Evolutionary conservation across 2,888 invertebrate genomes (phyloP).

Genomic region (Ennomos quercinarius): DNA sequence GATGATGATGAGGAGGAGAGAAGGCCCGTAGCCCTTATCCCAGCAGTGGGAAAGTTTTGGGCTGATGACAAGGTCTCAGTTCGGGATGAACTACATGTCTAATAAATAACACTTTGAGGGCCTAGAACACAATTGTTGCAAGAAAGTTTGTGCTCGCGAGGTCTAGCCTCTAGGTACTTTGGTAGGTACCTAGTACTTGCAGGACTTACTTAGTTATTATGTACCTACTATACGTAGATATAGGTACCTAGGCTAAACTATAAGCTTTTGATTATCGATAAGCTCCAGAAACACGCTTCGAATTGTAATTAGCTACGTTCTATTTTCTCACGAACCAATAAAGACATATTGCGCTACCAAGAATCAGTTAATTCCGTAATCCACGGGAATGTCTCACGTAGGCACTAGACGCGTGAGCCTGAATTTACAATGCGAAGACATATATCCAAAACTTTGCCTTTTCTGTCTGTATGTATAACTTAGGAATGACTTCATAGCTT

Average conservation of each 20-base stretch:
- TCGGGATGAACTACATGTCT: too few relatives aligned
- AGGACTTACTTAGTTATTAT: too few relatives aligned
- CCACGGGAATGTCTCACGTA: constrained; percentile 45
- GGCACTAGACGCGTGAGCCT: constrained; percentile 35
- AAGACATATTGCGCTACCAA: constrained; percentile 28
- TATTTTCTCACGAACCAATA: constrained; percentile 25
- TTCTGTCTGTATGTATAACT: neutral
- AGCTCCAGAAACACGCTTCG: constrained; percentile 15
- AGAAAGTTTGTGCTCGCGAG: too few relatives aligned
- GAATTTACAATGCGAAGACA: constrained; percentile 27
- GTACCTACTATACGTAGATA: too few relatives aligned
- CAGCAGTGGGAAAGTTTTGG: too few relatives aligned
- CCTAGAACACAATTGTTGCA: too few relatives aligned
- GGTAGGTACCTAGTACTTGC: too few relatives aligned
- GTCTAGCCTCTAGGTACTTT: too few relatives aligned
- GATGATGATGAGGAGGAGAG: too few relatives aligned
- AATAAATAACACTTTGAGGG: too few relatives aligned
- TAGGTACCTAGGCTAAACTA: neutral
- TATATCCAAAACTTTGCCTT: neutral
- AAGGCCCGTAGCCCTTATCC: too few relatives aligned
- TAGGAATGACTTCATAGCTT: neutral
- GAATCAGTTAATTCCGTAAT: constrained; percentile 44
- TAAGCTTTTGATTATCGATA: constrained; percentile 13
- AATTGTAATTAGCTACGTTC: constrained; percentile 24
- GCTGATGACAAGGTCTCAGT: too few relatives aligned